Conservation (phyloP, 2,888 invertebrate genomes). For the Clusia tigrina region DNA sequence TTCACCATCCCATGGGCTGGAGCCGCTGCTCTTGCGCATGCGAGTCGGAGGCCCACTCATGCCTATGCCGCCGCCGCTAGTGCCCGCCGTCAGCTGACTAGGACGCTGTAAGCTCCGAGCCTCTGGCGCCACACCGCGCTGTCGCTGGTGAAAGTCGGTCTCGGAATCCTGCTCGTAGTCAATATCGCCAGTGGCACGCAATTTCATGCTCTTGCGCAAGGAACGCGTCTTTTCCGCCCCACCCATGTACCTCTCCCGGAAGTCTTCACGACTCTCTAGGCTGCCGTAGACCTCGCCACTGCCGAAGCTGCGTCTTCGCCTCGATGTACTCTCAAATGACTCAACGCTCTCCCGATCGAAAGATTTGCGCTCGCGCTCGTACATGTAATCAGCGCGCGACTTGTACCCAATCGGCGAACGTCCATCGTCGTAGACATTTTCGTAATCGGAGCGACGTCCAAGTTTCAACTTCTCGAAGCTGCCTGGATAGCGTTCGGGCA, state of each 20-base stretch:
- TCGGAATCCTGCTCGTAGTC: constrained; percentile 68
- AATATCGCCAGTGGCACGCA: constrained; percentile 60
- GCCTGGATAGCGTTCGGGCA: constrained; percentile 29
- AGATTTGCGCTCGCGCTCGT: constrained; percentile 62
- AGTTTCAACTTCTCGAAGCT: constrained; percentile 41
- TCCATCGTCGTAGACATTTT: constrained; percentile 60
- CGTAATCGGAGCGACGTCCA: constrained; percentile 54
- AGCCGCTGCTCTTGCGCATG: constrained; percentile 63
- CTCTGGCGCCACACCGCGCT: constrained; percentile 41
- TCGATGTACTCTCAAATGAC: constrained; percentile 60
- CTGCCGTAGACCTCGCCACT: constrained; percentile 64
- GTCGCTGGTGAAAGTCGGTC: constrained; percentile 61
- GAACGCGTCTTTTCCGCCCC: constrained; percentile 59
- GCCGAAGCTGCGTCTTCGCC: constrained; percentile 62
- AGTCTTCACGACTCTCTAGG: constrained; percentile 63
- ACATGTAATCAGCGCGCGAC: constrained; percentile 57
- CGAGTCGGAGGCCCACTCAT: constrained; percentile 42
- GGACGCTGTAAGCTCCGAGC: constrained; percentile 61
- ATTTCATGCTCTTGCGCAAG: constrained; percentile 58
- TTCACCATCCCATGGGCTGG: constrained; percentile 69
- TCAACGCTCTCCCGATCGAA: constrained; percentile 64
- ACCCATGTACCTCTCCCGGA: constrained; percentile 60
- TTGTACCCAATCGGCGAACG: constrained; percentile 52
- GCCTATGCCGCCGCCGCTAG: constrained; percentile 32
- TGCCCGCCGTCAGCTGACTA: constrained; percentile 49